These are phyloP conservation scores for Acrossocheilus wenchowensis DNA, from an alignment of 2,797 vertebrate species.

Conservation along the genomic window DNA sequence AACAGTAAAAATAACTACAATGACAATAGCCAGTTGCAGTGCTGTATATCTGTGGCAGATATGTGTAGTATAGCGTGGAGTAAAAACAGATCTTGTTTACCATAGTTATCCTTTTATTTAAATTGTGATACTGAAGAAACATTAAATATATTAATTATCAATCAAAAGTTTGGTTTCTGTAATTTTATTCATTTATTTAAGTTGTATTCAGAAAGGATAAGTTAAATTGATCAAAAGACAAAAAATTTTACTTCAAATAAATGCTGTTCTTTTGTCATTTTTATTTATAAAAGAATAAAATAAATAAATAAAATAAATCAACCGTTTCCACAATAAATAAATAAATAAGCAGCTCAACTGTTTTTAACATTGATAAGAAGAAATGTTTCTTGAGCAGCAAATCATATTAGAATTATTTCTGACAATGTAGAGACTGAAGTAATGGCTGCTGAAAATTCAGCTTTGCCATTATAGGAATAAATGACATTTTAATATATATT, in stretches of 20 bases:
- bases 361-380: not conserved
- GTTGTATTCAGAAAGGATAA: not conserved
- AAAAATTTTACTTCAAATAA: not conserved
- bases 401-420: not conserved
- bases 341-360: not conserved
- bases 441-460: not conserved
- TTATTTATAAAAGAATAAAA: not conserved
- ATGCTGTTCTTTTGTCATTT: too few relatives aligned
- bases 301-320: too few relatives aligned
- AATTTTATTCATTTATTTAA: not conserved
- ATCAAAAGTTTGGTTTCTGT: not conserved
- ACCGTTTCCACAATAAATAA: not conserved
- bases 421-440: not conserved
- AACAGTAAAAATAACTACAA: not conserved
- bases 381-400: not conserved
- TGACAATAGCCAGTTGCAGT: slow-evolving; percentile 4
- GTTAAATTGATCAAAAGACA: not conserved
- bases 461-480: not conserved
- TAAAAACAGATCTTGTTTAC: not conserved
- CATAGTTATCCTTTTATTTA: not conserved
- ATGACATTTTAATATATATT: not conserved
- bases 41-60: not conserved
- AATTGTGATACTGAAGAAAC: not conserved
- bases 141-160: not conserved
- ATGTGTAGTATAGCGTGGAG: too few relatives aligned